Percentiles rank a stretch among this genome's conserved stretches.
These are phyloP conservation scores for Agriotes lineatus DNA, from an alignment of 2,888 invertebrate species.

Conservation along the genomic window DNA sequence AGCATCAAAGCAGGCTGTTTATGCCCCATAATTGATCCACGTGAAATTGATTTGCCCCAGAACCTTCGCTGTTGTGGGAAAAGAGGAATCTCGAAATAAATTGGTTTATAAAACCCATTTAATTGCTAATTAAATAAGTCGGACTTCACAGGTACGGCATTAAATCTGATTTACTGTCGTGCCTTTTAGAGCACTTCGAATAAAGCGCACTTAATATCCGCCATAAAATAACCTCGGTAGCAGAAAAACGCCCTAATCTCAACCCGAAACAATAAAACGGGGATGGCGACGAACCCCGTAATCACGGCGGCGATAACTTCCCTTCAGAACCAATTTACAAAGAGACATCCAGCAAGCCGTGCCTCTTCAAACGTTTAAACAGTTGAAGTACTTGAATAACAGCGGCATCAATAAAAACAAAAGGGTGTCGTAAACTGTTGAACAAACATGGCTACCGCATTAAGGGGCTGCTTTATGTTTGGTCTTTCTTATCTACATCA, in stretches of 20 bases:
- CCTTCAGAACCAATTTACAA: conserved; percentile 8
- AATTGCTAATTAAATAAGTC: conserved; percentile 40
- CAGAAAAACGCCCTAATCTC: not conserved
- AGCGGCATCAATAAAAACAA: conserved; percentile 50
- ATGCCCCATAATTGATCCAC: conserved; percentile 23
- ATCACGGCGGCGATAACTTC: not conserved
- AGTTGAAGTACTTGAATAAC: conserved; percentile 27
- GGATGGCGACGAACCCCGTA: not conserved
- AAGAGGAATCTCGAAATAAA: conserved; percentile 27
- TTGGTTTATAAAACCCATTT: conserved; percentile 36
- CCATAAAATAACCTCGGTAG: conserved; percentile 25
- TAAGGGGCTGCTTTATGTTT: conserved; percentile 60
- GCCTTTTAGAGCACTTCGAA: conserved; percentile 26
- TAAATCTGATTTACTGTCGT: conserved; percentile 24
- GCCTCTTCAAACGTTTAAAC: conserved; percentile 28
- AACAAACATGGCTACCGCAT: conserved; percentile 62
- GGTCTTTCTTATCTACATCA: conserved; percentile 48
- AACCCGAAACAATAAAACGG: conserved; percentile 1
- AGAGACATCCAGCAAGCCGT: conserved; percentile 11
- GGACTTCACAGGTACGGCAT: conserved; percentile 22
- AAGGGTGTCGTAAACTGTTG: conserved; percentile 54
- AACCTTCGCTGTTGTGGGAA: conserved; percentile 25
- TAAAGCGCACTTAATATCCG: conserved; percentile 30
- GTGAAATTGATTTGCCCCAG: conserved; percentile 28
- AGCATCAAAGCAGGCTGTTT: conserved; percentile 34